Evolutionary conservation across 2,113 vertebrate genomes (phyloP).

Genomic region (Labeo catla): DNA sequence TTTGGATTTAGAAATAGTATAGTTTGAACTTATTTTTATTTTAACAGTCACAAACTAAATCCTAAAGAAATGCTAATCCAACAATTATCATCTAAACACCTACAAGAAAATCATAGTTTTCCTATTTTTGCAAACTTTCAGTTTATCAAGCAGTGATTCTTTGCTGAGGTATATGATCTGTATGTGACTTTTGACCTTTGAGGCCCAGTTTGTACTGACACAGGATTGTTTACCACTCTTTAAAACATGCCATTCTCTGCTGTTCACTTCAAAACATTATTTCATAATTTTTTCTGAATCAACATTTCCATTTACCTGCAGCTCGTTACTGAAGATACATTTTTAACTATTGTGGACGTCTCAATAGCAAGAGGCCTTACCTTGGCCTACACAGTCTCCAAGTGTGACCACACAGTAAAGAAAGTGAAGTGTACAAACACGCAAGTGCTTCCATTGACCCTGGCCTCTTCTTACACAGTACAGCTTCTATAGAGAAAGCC

Average conservation of each 20-base stretch:
- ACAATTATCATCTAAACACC: neutral
- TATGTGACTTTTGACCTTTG: no score
- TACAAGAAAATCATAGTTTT: neutral
- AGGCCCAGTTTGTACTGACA: neutral
- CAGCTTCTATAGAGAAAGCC: neutral
- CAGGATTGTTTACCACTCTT: neutral
- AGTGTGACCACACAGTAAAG: neutral
- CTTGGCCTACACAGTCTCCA: neutral
- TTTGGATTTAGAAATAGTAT: neutral
- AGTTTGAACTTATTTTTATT: no score
- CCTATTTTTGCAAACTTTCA: neutral
- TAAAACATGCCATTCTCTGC: neutral
- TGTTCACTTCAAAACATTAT: neutral
- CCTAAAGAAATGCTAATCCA: neutral
- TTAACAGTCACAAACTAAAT: neutral
- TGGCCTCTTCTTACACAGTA: neutral
- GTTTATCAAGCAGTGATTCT: neutral
- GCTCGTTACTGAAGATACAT: neutral
- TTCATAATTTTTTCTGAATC: neutral
- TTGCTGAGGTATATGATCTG: neutral
- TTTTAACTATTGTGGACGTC: neutral
- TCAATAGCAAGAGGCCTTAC: neutral
- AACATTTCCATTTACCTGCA: neutral
- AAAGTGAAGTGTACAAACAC: conserved; percentile 1
- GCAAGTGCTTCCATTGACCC: neutral